These are phyloP conservation scores for Agrochola macilenta DNA, from an alignment of 2,888 invertebrate genomes.

Conservation along the genomic window DNA sequence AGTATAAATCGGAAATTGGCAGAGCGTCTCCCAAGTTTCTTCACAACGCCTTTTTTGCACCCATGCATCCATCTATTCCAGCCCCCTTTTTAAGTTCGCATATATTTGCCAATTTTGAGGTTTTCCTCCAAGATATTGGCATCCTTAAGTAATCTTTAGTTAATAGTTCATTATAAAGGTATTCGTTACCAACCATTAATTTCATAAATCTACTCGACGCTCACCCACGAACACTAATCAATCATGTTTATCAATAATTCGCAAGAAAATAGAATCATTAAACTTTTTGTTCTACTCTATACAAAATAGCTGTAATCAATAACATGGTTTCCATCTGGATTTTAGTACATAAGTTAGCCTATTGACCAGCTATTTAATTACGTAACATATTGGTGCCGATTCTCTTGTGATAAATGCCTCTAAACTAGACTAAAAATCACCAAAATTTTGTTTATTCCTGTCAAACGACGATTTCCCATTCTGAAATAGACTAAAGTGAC, in stretches of 20 bases:
- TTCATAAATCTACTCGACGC: conserved; percentile 26
- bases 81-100: too few species aligned
- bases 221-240: conserved; percentile 55
- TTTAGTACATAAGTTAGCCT: conserved; percentile 3
- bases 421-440: too few species aligned
- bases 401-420: too few species aligned
- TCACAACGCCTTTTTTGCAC: too few species aligned
- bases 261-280: conserved; percentile 58
- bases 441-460: too few species aligned
- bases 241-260: conserved; percentile 56
- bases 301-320: conserved; percentile 37
- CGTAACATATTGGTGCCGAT: too few species aligned
- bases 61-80: too few species aligned
- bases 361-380: conserved; percentile 1
- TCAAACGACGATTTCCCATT: too few species aligned
- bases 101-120: background rate
- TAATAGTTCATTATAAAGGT: conserved; percentile 13
- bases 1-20: too few species aligned
- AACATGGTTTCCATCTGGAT: conserved; percentile 17
- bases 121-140: too few species aligned
- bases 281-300: conserved; percentile 44
- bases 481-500: too few species aligned
- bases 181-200: conserved; percentile 20
- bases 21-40: too few species aligned
- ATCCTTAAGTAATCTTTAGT: conserved; percentile 3